Evolutionary conservation across 2,888 invertebrate species (phyloP), one percentile per base, ranked within the genome.

Genomic region (Epirrhoe alternata): DNA sequence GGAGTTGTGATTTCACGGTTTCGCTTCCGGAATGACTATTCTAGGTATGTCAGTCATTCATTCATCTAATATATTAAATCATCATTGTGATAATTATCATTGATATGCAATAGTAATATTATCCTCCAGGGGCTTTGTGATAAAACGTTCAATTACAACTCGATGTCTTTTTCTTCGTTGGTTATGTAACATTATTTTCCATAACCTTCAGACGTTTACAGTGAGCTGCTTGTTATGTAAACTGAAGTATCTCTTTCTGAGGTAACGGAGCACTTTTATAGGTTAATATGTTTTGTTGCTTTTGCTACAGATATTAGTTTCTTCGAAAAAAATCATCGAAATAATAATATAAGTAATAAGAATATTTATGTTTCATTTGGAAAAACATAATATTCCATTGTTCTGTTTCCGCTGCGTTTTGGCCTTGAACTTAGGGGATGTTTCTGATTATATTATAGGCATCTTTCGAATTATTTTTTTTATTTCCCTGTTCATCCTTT

Each of bases 21-120:
- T 65, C 65, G 12, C 54, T 61, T 16, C 68, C 53, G 57, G 72
- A 73, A 92, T 92, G 92, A 92, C 92, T 66, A 85, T 92, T 73
- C 84, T 86, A 77, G 92, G 92, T 92, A 86, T 80, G 86, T 74
- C 54, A 55, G 50, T 24, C 24, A 42, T 61, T 63, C 47, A 42
- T 30, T 52, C 30, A 30, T 14, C 53, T 49, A n/a, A 68, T 70
- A 66, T 67, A 47, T 56, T 45, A 24, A 60, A 16, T 45, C 30
- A 56, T 60, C 55, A 56, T 51, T n/a, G 54, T 50, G 16, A 31
- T 60, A n/a, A n/a, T 55, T 52, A 42, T 42, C 12, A 42, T 42
- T 60, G 60, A 51, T 56, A 17, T 17, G 24, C 12, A 52, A 24
- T 50, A 35, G 30, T 55, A 47, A 55, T 49, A 52, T n/a, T n/a